These are phyloP conservation scores for Microplitis mediator DNA, from an alignment of 1,140 invertebrate genomes.

Conservation along the genomic window DNA sequence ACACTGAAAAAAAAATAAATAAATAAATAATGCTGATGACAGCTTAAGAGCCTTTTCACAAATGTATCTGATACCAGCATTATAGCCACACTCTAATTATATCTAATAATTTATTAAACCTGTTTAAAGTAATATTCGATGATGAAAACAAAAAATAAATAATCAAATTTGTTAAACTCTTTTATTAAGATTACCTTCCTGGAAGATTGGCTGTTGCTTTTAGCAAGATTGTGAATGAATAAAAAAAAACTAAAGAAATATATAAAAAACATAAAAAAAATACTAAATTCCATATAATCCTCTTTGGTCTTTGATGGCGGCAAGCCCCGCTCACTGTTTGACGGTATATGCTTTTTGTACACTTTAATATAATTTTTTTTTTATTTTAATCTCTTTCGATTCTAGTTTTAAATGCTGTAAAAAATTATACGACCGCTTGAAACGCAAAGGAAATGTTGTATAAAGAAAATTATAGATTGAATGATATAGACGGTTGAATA, in stretches of 20 bases:
- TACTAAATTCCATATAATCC: slow-evolving; percentile 53
- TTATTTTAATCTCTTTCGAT: slow-evolving; percentile 26
- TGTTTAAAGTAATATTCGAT: not conserved
- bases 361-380: slow-evolving; percentile 49
- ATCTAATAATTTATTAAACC: not conserved
- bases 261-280: not conserved
- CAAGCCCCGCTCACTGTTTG: not conserved
- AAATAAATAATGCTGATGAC: slow-evolving; percentile 55
- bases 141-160: slow-evolving; percentile 28
- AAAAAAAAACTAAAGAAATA: not conserved
- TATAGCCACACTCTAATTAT: not conserved
- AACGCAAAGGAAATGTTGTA: not conserved
- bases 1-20: too few relatives aligned
- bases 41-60: slow-evolving; percentile 56
- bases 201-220: not conserved
- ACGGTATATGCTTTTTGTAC: slow-evolving; percentile 56
- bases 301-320: slow-evolving; percentile 54
- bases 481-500: not conserved
- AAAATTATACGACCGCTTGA: not conserved
- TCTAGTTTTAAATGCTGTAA: not conserved
- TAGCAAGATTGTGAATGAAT: not conserved
- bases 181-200: not conserved
- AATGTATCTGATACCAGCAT: not conserved
- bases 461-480: not conserved
- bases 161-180: slow-evolving; percentile 1